Conservation (phyloP, 2,113 vertebrate species). For the Syngnathus floridae region DNA sequence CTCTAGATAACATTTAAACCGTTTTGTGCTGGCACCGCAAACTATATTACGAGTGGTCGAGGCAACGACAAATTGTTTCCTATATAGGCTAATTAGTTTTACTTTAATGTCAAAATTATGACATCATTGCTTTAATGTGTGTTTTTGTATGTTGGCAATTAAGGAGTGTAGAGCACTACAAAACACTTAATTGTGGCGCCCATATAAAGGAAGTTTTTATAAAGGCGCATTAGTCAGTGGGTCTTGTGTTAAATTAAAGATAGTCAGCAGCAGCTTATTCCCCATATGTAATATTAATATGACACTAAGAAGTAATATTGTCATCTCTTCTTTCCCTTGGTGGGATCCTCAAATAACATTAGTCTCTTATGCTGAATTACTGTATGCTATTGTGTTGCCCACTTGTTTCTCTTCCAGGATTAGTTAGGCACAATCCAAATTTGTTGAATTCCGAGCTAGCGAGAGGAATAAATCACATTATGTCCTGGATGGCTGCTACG, state of each 20-base stretch:
- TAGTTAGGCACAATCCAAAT: slow-evolving; percentile 24
- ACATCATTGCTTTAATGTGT: too few relatives aligned
- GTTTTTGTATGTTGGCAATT: background rate
- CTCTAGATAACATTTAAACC: too few relatives aligned
- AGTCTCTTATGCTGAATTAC: background rate
- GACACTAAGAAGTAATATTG: background rate
- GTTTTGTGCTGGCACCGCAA: too few relatives aligned
- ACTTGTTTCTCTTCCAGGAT: slow-evolving; percentile 16
- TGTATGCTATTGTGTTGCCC: slow-evolving; percentile 7
- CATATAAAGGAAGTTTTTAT: background rate
- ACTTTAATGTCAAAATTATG: too few relatives aligned
- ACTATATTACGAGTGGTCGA: too few relatives aligned
- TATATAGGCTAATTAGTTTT: too few relatives aligned
- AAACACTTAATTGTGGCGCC: background rate
- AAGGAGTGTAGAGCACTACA: background rate
- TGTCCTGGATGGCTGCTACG: slow-evolving; percentile 2
- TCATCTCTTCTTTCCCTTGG: slow-evolving; percentile 7
- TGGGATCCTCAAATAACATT: slow-evolving; percentile 17
- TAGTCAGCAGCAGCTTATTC: background rate
- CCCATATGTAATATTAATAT: background rate
- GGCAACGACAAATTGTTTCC: background rate
- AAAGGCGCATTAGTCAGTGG: background rate
- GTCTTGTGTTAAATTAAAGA: background rate
- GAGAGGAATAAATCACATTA: slow-evolving; percentile 41
- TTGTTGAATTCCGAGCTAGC: background rate